Base-by-base conservation (phyloP, 2,113 vertebrate species). In the Ranitomeya imitator region DNA sequence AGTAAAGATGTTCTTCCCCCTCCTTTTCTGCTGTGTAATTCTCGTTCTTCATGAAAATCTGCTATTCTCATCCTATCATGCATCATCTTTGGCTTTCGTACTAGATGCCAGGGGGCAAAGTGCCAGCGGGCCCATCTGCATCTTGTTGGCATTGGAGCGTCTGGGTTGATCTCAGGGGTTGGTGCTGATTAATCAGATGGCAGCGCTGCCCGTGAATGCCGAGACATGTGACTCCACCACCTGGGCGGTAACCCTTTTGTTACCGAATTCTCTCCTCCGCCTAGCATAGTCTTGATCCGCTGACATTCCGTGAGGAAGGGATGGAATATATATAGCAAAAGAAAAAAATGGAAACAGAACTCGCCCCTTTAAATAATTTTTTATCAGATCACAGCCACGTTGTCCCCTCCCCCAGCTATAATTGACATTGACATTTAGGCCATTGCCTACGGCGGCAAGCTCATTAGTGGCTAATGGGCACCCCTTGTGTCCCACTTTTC, bases 141-240 rank as follows among this genome's bases (percentile, higher is more conserved):
- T 52, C 52, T 55, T 67, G 60, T 71, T 87, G 86, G 86, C 86
- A 80, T 52, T 23, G 73, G 18, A 65, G 51, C 14, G 37, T 51
- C 61, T 71, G 52, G 77, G 63, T 52, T 80, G 78, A 59, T 80
- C 85, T 86, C 86, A 69, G 52, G 86, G 77, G 63, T 79, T 81
- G 77, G 77, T 80, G 54, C 76, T 69, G 86, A 87, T 87, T 87
- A 87, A 87, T 80, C 86, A 87, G 77, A 87, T 80, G 78, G 77
- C 60, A 80, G 63, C 61, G 63, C 23, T 80, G 51, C 86, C 77
- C 78, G 60, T n/a, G 21, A 65, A 71, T 26, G 51, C 61, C 23
- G 85, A 63, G 67, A 86, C 76, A 79, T 79, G 74, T 79, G 82
- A 84, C 71, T 69, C 63, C 55, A 6, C 82, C 65, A 57, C 63